Conservation (phyloP, 2,113 vertebrate species). For the Corythaixoides concolor region DNA sequence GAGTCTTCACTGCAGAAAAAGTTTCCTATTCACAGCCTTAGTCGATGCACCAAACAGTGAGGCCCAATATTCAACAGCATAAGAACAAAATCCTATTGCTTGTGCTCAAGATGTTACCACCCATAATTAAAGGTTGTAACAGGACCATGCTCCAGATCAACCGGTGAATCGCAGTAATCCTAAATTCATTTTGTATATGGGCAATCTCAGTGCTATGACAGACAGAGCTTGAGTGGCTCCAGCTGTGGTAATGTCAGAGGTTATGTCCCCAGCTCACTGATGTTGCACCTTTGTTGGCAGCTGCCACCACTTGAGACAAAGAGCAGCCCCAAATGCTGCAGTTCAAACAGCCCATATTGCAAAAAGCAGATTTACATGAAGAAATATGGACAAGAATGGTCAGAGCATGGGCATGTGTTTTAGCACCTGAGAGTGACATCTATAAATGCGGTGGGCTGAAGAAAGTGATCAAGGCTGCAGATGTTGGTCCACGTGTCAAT, state of each 20-base stretch:
- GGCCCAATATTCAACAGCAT: background rate
- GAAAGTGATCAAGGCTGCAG: background rate
- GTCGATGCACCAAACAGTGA: background rate
- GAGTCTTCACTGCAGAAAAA: background rate
- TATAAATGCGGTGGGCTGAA: background rate
- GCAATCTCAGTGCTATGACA: background rate
- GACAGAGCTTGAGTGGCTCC: background rate
- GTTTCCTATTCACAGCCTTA: background rate
- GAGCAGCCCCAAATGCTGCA: background rate
- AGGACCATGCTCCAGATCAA: background rate
- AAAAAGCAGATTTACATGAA: background rate
- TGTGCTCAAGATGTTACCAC: background rate
- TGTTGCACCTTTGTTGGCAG: background rate
- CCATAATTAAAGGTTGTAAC: background rate
- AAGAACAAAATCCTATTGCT: background rate
- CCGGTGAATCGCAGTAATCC: background rate
- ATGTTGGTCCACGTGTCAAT: background rate
- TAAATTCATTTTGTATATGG: background rate
- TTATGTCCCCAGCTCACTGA: background rate
- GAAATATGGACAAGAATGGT: background rate
- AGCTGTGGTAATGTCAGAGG: background rate
- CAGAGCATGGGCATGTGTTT: rapidly evolving
- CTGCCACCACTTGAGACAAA: background rate
- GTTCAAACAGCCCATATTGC: background rate
- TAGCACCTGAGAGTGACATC: background rate